A percentile compares a stretch with the other conserved stretches of the same genome.
Conservation (phyloP, 2,888 invertebrate genomes). For the Diaprepes abbreviatus region DNA sequence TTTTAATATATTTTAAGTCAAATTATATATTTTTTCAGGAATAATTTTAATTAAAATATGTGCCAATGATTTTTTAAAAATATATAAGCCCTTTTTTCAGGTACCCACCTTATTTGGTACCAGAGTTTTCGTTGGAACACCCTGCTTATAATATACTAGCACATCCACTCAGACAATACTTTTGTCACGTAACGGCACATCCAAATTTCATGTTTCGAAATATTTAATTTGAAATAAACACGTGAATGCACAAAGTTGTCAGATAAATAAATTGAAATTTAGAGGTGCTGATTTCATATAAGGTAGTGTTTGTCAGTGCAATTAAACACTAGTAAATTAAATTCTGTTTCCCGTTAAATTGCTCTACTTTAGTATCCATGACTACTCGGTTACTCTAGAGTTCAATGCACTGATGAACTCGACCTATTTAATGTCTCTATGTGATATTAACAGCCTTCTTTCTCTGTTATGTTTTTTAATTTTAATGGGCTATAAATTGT, state of each 20-base stretch:
- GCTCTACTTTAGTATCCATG: no score
- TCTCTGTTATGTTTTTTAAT: slow-evolving; percentile 33
- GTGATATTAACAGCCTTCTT: slow-evolving; percentile 24
- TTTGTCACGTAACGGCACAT: slow-evolving; percentile 27
- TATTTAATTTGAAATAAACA: not conserved
- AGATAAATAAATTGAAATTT: slow-evolving; percentile 34
- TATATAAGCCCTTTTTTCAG: slow-evolving; percentile 20
- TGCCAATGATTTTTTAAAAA: not conserved
- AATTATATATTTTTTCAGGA: slow-evolving; percentile 8
- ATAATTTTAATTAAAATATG: not conserved
- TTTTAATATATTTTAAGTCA: not conserved
- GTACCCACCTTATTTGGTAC: slow-evolving; percentile 24
- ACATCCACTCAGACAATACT: slow-evolving; percentile 41
- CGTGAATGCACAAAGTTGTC: no score
- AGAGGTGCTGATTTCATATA: slow-evolving; percentile 30
- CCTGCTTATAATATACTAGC: slow-evolving; percentile 48
- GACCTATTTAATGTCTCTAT: slow-evolving; percentile 3
- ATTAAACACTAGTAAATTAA: no score
- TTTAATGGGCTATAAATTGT: slow-evolving; percentile 25
- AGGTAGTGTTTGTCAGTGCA: not conserved
- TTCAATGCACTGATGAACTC: not conserved
- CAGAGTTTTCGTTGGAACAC: slow-evolving; percentile 45
- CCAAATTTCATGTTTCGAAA: slow-evolving; percentile 30
- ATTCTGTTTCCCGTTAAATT: no score
- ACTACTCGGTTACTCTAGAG: not conserved